Evolutionary conservation across 1,140 invertebrate species (phyloP).

Genomic region (Zaprionus capensis): DNA sequence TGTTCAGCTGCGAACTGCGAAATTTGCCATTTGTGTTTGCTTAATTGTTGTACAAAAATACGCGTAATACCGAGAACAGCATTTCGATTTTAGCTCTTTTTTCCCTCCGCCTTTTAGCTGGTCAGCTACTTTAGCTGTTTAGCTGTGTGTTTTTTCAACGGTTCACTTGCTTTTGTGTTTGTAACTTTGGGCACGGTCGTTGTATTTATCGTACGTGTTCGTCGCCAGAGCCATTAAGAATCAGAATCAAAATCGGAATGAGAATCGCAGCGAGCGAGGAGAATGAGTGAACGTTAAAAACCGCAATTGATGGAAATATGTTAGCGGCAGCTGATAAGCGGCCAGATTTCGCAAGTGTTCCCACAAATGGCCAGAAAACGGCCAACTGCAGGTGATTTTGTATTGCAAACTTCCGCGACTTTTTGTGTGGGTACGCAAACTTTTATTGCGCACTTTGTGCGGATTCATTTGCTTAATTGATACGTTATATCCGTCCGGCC

Average conservation of each 20-base stretch:
- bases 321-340: conserved; percentile 52
- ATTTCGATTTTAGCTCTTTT: conserved; percentile 39
- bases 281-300: conserved; percentile 47
- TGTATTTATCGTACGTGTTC: conserved; percentile 57
- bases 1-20: conserved; percentile 32
- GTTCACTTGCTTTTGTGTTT: conserved; percentile 30
- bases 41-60: conserved; percentile 57
- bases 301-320: conserved; percentile 56
- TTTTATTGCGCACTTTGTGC: conserved; percentile 16
- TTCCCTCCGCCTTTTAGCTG: not conserved
- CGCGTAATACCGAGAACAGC: conserved; percentile 54
- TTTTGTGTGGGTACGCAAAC: not conserved
- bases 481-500: conserved; percentile 25
- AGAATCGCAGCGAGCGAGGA: conserved; percentile 19
- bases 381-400: conserved; percentile 26
- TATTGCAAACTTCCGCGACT: conserved; percentile 45
- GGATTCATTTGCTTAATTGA: conserved; percentile 51
- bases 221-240: conserved; percentile 32
- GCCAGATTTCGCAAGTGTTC: conserved; percentile 19
- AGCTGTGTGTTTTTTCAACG: conserved; percentile 24
- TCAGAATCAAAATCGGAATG: conserved; percentile 29
- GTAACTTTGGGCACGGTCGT: conserved; percentile 51
- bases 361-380: conserved; percentile 18
- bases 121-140: conserved; percentile 6
- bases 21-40: conserved; percentile 67